Evolutionary conservation across 2,888 invertebrate species (phyloP), one percentile per base, ranked within the genome.

Genomic region (Terebella lapidaria): DNA sequence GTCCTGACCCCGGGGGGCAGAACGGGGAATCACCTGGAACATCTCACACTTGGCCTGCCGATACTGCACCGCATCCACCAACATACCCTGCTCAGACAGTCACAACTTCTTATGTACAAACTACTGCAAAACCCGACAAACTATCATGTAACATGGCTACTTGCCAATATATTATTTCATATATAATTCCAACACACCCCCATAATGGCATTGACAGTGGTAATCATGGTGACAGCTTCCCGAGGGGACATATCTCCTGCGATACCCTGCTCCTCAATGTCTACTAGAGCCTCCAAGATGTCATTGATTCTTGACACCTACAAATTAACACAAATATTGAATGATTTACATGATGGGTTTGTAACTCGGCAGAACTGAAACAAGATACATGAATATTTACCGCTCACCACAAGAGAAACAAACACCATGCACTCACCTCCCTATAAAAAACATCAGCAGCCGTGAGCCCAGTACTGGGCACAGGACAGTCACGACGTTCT

Each of bases 391-490:
- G n/a, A n/a, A n/a, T n/a, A n/a, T n/a, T n/a, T n/a, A n/a, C n/a
- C n/a, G n/a, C n/a, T n/a, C n/a, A n/a, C n/a, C n/a, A n/a, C n/a
- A n/a, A n/a, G n/a, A n/a, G n/a, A n/a, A n/a, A n/a, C n/a, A n/a
- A n/a, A n/a, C n/a, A n/a, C n/a, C n/a, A n/a, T n/a, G n/a, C n/a
- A n/a, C 22, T 18, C 61, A 83, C 82, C 74, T 83, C 86, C 49
- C 89, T 86, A 76, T 87, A 91, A 78, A 90, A 90, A 47, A 90
- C 76, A 78, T 91, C 90, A 68, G 88, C 88, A 2, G 85, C 79
- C 0, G 87, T 87, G n/a, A 90, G 80, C 25, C 83, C 83, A 74
- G 70, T 77, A 72, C 68, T 84, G 77, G 62, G 83, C 77, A 72
- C 57, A 20, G 57, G 62, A 47, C 71, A 68, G 0, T 72, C 72